Conservation (phyloP, 2,113 vertebrate genomes). For the Rhynchopsitta pachyrhyncha region DNA sequence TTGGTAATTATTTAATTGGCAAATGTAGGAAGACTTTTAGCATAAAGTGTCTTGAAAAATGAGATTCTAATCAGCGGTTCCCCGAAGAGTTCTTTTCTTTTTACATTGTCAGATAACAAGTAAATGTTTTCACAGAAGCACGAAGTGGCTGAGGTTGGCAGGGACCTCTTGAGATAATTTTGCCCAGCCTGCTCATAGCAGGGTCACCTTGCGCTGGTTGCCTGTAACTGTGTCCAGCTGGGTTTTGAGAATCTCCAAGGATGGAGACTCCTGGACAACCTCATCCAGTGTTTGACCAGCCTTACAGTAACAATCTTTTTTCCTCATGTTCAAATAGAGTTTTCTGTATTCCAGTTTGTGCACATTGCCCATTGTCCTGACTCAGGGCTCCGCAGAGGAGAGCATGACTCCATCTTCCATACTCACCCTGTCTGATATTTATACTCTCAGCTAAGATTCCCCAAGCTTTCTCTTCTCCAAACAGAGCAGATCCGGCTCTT, state of each 20-base stretch:
- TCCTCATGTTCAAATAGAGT: neutral
- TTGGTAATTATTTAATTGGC: neutral
- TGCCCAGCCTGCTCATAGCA: neutral
- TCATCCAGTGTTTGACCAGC: neutral
- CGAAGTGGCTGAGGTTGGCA: neutral
- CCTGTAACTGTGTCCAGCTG: neutral
- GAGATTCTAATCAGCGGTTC: neutral
- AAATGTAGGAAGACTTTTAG: neutral
- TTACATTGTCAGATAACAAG: neutral
- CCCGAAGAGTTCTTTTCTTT: neutral
- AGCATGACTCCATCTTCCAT: neutral
- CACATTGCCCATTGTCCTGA: neutral
- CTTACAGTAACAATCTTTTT: neutral
- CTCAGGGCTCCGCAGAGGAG: neutral
- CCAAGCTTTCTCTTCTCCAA: neutral
- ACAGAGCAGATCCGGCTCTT: neutral
- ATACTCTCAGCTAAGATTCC: neutral
- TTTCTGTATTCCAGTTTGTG: neutral
- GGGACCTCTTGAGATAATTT: neutral
- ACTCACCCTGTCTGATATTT: neutral
- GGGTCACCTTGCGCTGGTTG: neutral
- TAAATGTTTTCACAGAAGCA: neutral
- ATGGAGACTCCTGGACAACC: neutral
- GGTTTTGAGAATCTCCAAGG: neutral
- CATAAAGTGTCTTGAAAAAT: neutral